Evolutionary conservation across 2,888 invertebrate genomes (phyloP).

Genomic region (Pyrrhosoma nymphula): DNA sequence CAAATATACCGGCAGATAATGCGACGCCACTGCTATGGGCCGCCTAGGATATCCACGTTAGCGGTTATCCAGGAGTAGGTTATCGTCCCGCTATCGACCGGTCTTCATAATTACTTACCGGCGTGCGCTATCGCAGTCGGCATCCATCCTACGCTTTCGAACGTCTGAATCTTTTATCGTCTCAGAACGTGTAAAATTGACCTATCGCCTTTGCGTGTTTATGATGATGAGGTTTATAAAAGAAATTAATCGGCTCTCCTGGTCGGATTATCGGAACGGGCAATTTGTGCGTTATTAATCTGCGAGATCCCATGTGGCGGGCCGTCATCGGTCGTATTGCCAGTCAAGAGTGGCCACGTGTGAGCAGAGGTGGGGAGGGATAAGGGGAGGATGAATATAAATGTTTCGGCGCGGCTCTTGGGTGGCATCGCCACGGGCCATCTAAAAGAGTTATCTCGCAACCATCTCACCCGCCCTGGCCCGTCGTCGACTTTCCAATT

Average conservation of each 20-base stretch:
- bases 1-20: background rate
- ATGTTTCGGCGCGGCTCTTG: background rate
- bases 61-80: background rate
- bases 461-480: background rate
- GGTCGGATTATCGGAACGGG: background rate
- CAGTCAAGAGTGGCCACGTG: background rate
- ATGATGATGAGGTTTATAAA: background rate
- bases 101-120: background rate
- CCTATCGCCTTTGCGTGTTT: constrained; percentile 4
- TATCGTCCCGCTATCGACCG: background rate
- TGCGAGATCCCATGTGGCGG: background rate
- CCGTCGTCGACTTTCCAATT: background rate
- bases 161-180: background rate
- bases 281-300: constrained; percentile 26
- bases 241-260: background rate
- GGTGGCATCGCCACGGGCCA: constrained; percentile 22
- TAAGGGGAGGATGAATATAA: constrained; percentile 21
- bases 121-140: background rate
- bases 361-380: too few species aligned
- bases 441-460: background rate
- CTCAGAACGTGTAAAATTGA: background rate
- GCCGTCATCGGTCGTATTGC: background rate
- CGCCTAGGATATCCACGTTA: background rate
- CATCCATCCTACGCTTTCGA: background rate
- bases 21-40: background rate